Base-by-base conservation (phyloP, 2,888 invertebrate genomes). In the Leptura quadrifasciata region DNA sequence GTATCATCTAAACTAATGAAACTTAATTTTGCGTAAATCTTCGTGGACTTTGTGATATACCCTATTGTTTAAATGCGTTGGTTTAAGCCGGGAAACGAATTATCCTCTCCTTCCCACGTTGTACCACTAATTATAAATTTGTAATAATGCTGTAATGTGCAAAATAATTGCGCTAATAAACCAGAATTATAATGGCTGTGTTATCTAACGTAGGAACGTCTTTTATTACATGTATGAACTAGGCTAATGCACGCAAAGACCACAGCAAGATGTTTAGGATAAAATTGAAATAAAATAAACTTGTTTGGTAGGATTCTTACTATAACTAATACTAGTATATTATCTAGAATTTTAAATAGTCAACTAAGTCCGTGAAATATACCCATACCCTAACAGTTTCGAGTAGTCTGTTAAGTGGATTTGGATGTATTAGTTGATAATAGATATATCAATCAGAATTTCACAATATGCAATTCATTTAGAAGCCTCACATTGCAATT, bases 51-150 rank as follows among this genome's bases (percentile, higher is more conserved):
- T 47, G 35, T 20, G 35, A 21, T 39, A 63, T 39, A 65, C 54
- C 24, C 31, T 58, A 69, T 69, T 69, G 69, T 69, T 55, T 55
- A 18, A 21, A 58, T 57, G 20, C 58, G 57, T 55, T 18, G 55
- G 18, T 57, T 69, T 58, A 17, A 39, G 58, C 17, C 69, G 69
- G 69, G 69, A 69, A 69, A 58, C 35, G 58, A 69, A 57, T 69
- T 69, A 69, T 58, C 57, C 58, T 21, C 54, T 54, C 69, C 69
- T 69, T 69, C 69, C 69, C 69, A 69, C 69, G 69, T 69, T 69
- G 58, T 58, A 15, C 57, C 20, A 10, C 20, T 58, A 69, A 69
- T 69, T 69, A 69, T 20, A 39, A 69, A 58, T 39, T 35, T 58
- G 63, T 39, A 63, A 39, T 39, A 63, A 39, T 69, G 58, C 58